These are phyloP conservation scores for Gerris lacustris DNA, from an alignment of 2,888 invertebrate species.

Conservation along the genomic window DNA sequence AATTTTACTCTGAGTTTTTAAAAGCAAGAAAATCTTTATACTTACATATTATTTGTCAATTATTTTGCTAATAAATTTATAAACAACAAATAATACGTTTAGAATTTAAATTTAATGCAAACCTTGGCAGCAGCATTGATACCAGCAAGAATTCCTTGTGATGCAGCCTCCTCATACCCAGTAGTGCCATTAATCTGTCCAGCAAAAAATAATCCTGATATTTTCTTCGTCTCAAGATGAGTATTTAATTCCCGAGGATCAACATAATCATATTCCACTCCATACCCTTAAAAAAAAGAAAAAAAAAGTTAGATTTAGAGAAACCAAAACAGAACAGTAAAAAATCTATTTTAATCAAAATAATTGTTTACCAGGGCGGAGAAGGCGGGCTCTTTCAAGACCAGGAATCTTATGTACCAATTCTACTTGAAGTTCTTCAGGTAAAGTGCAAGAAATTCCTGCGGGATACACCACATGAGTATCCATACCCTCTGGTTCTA, in stretches of 20 bases:
- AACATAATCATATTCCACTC: slow-evolving; percentile 78
- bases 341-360: not conserved
- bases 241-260: slow-evolving; percentile 67
- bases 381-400: slow-evolving; percentile 55
- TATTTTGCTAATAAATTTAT: too few species aligned
- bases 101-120: slow-evolving; percentile 11
- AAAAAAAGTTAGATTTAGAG: slow-evolving; percentile 2
- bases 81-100: too few species aligned
- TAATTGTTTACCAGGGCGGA: slow-evolving; percentile 45
- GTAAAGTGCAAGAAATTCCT: slow-evolving; percentile 73
- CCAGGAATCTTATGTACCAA: slow-evolving; percentile 57
- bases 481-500: slow-evolving; percentile 76
- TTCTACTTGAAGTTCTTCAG: slow-evolving; percentile 58
- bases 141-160: slow-evolving; percentile 76
- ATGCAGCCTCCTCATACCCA: slow-evolving; percentile 85
- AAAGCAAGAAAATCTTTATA: too few species aligned
- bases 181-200: slow-evolving; percentile 89
- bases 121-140: slow-evolving; percentile 58
- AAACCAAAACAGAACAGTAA: not conserved
- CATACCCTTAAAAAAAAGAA: slow-evolving; percentile 46
- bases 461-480: slow-evolving; percentile 68
- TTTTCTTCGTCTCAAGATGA: slow-evolving; percentile 59
- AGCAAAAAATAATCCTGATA: slow-evolving; percentile 63
- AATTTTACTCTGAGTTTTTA: too few species aligned
- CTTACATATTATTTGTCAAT: too few species aligned